Percentiles rank a stretch among this genome's conserved stretches.
Conservation (phyloP, 2,113 vertebrate species). For the Thermophis baileyi region DNA sequence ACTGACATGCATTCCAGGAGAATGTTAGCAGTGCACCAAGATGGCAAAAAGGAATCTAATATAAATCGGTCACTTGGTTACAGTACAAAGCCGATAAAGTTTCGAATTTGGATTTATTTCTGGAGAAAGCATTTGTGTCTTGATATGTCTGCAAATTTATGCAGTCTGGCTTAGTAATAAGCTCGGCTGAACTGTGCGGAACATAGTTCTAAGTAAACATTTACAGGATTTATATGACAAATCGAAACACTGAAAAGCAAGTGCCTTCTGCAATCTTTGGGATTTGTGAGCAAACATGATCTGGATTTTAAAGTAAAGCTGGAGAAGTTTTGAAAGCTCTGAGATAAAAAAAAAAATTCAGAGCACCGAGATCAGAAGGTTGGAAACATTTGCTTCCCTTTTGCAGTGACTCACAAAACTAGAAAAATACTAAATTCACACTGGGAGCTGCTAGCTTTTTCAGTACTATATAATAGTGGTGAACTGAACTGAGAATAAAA, state of each 20-base stretch:
- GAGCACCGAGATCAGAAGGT: constrained; percentile 50
- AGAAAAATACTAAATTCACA: constrained; percentile 21
- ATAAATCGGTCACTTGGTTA: constrained; percentile 64
- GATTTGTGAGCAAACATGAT: not conserved
- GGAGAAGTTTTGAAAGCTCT: constrained; percentile 37
- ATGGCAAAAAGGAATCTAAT: constrained; percentile 63
- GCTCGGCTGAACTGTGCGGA: not conserved
- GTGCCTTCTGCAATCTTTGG: not conserved
- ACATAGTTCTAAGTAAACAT: not conserved
- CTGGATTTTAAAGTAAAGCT: constrained; percentile 9
- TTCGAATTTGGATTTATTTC: constrained; percentile 17
- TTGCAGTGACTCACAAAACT: constrained; percentile 46
- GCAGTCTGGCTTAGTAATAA: not conserved
- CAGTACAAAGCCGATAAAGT: constrained; percentile 46
- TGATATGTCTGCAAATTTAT: not conserved
- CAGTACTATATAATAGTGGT: not conserved
- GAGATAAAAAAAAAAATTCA: constrained; percentile 9
- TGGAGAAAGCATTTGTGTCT: not conserved
- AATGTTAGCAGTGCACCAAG: constrained; percentile 69
- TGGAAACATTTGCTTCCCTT: constrained; percentile 60
- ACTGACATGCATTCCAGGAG: constrained; percentile 76
- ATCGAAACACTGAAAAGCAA: not conserved
- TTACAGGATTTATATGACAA: not conserved
- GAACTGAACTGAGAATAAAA: not conserved
- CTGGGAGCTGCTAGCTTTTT: constrained; percentile 4